Evolutionary conservation across 2,888 invertebrate genomes (phyloP).

Genomic region (Drosophila tripunctata): DNA sequence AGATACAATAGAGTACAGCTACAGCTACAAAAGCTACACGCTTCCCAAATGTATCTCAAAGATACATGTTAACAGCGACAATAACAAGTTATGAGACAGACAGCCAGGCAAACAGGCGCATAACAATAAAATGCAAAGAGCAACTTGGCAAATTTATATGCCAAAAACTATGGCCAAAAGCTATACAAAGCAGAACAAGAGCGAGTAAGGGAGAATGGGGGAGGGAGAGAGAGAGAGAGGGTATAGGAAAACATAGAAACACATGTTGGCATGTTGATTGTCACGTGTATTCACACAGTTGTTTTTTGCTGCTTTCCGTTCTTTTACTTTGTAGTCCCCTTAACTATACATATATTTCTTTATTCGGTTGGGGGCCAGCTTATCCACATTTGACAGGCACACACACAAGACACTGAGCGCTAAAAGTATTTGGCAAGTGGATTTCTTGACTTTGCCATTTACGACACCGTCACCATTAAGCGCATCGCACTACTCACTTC

Average conservation of each 20-base stretch:
- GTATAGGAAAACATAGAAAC: conserved; percentile 15
- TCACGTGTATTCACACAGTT: conserved; percentile 45
- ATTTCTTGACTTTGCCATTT: conserved; percentile 74
- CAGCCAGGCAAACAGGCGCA: conserved; percentile 37
- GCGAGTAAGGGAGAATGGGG: neutral
- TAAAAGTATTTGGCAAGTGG: conserved; percentile 73
- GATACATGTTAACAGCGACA: conserved; percentile 75
- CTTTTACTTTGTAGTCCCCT: conserved; percentile 32
- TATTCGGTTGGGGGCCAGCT: conserved; percentile 41
- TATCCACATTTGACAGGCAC: conserved; percentile 37
- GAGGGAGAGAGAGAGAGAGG: neutral
- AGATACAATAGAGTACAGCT: too few relatives aligned
- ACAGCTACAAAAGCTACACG: conserved; percentile 9
- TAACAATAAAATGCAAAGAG: conserved; percentile 73
- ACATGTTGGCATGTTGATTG: conserved; percentile 73
- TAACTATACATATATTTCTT: neutral
- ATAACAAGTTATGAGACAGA: conserved; percentile 71
- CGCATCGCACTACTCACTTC: conserved; percentile 27
- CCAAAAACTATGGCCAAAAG: conserved; percentile 72
- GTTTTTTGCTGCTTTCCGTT: conserved; percentile 7
- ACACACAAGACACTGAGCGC: conserved; percentile 33
- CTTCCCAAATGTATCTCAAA: conserved; percentile 36
- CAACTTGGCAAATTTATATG: conserved; percentile 67
- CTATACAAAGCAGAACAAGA: conserved; percentile 37
- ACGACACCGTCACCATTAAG: conserved; percentile 54